Evolutionary conservation across 2,888 invertebrate genomes (phyloP), one percentile per base, ranked within the genome.

Genomic region (Macrosiphum euphorbiae): DNA sequence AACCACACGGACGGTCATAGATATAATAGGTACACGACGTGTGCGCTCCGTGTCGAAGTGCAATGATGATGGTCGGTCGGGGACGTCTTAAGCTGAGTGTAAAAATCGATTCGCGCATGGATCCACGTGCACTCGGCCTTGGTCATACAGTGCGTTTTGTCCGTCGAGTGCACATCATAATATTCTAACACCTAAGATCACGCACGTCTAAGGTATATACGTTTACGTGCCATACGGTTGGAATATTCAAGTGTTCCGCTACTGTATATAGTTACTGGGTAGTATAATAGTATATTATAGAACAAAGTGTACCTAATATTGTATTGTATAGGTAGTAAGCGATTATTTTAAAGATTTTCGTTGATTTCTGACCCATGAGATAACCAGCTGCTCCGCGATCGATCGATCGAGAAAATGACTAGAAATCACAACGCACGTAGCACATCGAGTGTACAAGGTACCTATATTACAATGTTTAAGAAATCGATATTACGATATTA

Each of bases 91-190:
- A 8, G 78, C 78, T 16, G 11, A 52, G 52, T 26, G 55, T 35
- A 84, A 52, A 78, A 91, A 91, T 91, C 78, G 52, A 91, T 91
- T 91, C 84, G 78, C 91, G 16, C 50, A 84, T 20, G 50, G 50
- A 47, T 90, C 47, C n/a, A 67, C 61, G 47, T 86, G 44, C 47
- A 86, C 28, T 1, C 16, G 44, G 41, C 78, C 84, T 84, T 84
- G 50, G 26, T 28, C 44, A 78, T 50, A 35, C 35, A 47, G 4
- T 20, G 67, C 24, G 24, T 67, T 44, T 67, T 3, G 55, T 55
- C 35, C 52, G 35, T 52, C 20, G 61, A 44, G 26, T 20, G 61
- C 44, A 44, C 47, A 47, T 50, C 26, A 26, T 58, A 58, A 58
- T 58, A 58, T 58, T 58, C 8, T 8, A 58, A 58, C 58, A 58